Evolutionary conservation across 2,797 vertebrate species (phyloP), one percentile per base, ranked within the genome.

Genomic region (Chiroxiphia lanceolata): DNA sequence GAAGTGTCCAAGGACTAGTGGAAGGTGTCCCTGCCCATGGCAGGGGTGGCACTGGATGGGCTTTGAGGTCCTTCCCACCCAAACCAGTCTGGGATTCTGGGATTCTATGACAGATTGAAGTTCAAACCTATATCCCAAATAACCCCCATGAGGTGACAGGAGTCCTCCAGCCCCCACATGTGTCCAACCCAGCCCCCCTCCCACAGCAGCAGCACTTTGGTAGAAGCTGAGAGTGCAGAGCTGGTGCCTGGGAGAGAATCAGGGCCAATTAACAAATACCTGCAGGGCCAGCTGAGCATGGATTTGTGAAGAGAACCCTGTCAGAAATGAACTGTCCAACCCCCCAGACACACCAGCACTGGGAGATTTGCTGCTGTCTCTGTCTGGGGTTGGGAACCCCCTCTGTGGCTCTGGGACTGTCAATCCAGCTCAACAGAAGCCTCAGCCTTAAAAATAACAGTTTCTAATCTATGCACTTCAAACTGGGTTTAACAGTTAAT

Each of bases 11-110:
- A 40, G 69, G 42, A 27, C 10, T 27, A 16, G 57, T 42, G 36
- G 75, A 9, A 79, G 26, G 44, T 33, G 67, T 42, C 47, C 60
- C 69, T 89, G 61, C 31, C 34, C n/a, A 9, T 7, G 63, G 63
- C 56, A 19, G 18, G 42, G 42, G 3, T 22, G 61, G 47, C 1
- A 6, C 4, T 15, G 34, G 40, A 0, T 3, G 34, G 22, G 42
- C 0, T 76, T 25, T 25, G 0, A 6, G 11, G 3, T 44, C 36
- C 3, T 36, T 5, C 8, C 5, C 0, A 19, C 13, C 27, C 33
- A 50, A 25, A 20, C 3, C 33, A 18, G 9, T 25, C 15, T 9
- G 4, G 9, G 20, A n/a, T 31, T 57, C 44, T 4, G 0, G 6
- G 23, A 26, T 61, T 17, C 16, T 10, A 6, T 26, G 44, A 3